Conservation (phyloP, 2,113 vertebrate genomes). For the Callaeas wilsoni region DNA sequence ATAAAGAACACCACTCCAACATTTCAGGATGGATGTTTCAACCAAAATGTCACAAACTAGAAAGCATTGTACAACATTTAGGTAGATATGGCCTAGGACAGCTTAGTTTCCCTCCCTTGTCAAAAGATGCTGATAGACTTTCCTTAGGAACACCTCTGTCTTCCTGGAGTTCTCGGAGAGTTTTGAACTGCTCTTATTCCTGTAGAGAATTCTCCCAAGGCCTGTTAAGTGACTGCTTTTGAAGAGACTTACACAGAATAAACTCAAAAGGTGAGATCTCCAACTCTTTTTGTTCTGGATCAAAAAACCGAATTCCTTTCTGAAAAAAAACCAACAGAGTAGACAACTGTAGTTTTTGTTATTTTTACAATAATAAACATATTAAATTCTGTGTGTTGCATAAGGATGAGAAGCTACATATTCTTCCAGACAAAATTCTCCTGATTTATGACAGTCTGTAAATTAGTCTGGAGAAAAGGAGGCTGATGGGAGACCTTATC, state of each 20-base stretch:
- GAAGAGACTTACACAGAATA: background rate
- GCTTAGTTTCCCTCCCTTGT: background rate
- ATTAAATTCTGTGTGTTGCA: background rate
- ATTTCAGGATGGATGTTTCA: background rate
- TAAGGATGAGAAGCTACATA: background rate
- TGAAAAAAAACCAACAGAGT: background rate
- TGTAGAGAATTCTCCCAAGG: background rate
- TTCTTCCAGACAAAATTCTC: background rate
- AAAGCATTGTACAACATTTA: background rate
- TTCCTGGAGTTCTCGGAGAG: background rate
- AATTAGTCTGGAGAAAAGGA: background rate
- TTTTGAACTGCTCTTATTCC: background rate
- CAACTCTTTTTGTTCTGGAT: background rate
- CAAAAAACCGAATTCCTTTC: background rate
- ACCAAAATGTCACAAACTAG: background rate
- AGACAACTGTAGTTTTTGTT: background rate
- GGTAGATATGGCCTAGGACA: background rate
- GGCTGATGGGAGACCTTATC: background rate
- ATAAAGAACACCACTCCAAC: background rate
- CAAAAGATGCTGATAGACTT: background rate
- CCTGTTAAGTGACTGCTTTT: background rate
- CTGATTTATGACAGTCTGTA: background rate
- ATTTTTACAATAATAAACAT: background rate
- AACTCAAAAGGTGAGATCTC: background rate
- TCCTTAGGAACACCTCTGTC: background rate